Evolutionary conservation across 2,797 vertebrate genomes (phyloP).

Genomic region (Dryobates pubescens): DNA sequence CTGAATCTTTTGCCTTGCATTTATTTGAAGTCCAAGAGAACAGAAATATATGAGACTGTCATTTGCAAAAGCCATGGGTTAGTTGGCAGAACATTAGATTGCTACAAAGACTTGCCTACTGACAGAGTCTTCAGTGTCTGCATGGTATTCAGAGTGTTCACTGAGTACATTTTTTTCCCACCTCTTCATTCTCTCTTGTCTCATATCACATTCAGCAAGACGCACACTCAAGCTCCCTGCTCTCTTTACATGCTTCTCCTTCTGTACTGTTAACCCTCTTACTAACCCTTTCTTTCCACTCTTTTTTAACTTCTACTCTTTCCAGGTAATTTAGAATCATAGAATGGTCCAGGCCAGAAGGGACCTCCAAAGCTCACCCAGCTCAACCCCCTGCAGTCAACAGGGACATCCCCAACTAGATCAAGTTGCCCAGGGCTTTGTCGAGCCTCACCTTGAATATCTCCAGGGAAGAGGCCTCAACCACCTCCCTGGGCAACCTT

Average conservation of each 20-base stretch:
- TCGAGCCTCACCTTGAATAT: too few relatives aligned
- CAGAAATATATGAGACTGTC: background rate
- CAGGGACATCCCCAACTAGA: too few relatives aligned
- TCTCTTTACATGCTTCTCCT: background rate
- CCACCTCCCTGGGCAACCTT: too few relatives aligned
- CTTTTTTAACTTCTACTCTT: background rate
- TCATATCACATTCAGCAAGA: background rate
- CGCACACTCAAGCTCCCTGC: background rate
- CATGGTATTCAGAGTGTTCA: background rate
- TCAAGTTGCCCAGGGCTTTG: too few relatives aligned
- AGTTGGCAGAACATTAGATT: background rate
- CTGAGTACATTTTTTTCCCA: rapidly evolving
- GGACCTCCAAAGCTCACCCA: too few relatives aligned
- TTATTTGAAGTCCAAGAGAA: background rate
- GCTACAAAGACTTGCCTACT: background rate
- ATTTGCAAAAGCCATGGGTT: background rate
- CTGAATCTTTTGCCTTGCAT: background rate
- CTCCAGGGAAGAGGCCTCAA: too few relatives aligned
- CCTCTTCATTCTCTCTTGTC: background rate
- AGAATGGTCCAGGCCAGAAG: too few relatives aligned
- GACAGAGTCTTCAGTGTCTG: background rate
- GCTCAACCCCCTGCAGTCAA: too few relatives aligned
- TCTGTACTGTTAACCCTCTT: background rate
- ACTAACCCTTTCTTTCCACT: background rate
- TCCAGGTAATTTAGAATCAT: background rate